Evolutionary conservation across 2,113 vertebrate species (phyloP), one percentile per base, ranked within the genome.

Genomic region (Synchiropus splendidus): DNA sequence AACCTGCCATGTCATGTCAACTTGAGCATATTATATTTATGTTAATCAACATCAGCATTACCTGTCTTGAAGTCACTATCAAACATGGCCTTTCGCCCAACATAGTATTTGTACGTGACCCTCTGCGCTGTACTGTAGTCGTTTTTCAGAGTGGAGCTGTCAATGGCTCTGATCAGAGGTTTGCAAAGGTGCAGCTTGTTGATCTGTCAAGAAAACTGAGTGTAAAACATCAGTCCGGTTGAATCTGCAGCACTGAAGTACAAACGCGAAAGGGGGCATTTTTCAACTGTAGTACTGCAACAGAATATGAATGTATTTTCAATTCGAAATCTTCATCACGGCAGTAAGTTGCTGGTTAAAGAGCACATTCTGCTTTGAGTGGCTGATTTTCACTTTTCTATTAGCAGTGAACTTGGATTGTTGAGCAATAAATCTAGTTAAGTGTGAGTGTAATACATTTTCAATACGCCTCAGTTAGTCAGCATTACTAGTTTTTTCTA

Each of bases 111-210:
- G 75, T 93, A 99, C 0, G 95, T 99, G 41, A 97, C 91, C 2
- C 89, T 82, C 81, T 99, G 95, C 0, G 94, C 93, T 0, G 86
- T 91, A 4, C 87, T 92, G 13, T 96, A 99, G 4, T 92, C 91
- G 0, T 92, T 91, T 67, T 91, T 97, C 57, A 99, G 83, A 70
- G 91, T 97, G 11, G 93, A 98, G 79, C 94, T 95, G 77, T 98
- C 94, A 31, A 99, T 98, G 47, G 95, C 95, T 55, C 95, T 74
- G 74, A 99, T 96, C 44, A 99, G 86, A 8, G 95, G 95, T 33
- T 96, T 97, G 42, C 95, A 99, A n/a, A 99, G 64, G 61, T 97
- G 94, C 16, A 99, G 86, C 64, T 97, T 99, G 78, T 92, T 98
- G 71, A 98, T 98, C 95, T 98, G 70, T 16, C 37, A 2, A 8